phyloP scores from a whole-genome alignment of 2,113 vertebrate species.

The Cettia cetti region DNA sequence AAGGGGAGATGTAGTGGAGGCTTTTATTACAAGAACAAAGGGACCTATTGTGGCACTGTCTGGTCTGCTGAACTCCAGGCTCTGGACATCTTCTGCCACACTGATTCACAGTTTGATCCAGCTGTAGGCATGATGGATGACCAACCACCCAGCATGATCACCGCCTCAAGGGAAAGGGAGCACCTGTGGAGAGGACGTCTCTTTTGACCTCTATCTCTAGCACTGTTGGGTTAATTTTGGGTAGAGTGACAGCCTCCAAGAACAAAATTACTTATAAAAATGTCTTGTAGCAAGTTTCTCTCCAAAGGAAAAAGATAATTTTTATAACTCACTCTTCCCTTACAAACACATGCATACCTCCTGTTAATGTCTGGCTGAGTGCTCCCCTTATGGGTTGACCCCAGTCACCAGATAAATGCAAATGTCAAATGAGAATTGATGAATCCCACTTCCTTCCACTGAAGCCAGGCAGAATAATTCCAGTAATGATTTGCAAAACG shows the following conservation, averaged over 20 bases:
- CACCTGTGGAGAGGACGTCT: not conserved
- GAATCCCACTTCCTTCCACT: not conserved
- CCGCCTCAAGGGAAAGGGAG: not conserved
- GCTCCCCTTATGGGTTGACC: not conserved
- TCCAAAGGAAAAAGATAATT: not conserved
- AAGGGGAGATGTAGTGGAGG: not conserved
- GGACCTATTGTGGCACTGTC: not conserved
- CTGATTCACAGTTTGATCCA: not conserved
- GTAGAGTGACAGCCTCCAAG: not conserved
- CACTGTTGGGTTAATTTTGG: not conserved
- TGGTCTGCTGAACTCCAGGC: not conserved
- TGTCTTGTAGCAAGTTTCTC: not conserved
- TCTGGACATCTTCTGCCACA: slow-evolving; percentile 29
- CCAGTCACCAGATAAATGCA: slow-evolving; percentile 42
- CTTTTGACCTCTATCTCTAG: not conserved
- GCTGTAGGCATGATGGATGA: not conserved
- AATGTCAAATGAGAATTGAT: not conserved
- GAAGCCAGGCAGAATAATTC: not conserved
- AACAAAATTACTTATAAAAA: not conserved
- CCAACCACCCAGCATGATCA: not conserved
- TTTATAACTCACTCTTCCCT: not conserved
- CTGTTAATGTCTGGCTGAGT: not conserved
- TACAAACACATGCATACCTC: not conserved
- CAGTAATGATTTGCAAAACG: not conserved
- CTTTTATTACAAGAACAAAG: slow-evolving; percentile 61